These are phyloP conservation scores for Acromyrmex charruanus DNA, from an alignment of 1,140 invertebrate genomes.

Conservation along the genomic window DNA sequence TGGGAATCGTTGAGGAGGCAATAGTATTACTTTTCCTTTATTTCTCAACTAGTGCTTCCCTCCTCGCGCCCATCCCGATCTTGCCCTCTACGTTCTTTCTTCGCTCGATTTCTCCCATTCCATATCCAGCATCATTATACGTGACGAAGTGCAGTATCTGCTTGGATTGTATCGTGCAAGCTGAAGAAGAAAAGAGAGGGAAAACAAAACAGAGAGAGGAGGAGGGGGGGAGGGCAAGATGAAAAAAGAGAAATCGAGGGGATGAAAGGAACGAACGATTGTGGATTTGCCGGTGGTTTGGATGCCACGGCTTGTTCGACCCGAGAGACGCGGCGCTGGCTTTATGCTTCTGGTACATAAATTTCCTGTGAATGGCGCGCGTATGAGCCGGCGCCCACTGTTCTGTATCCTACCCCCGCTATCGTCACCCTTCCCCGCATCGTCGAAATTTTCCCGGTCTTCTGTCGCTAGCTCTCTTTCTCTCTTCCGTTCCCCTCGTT, in stretches of 20 bases:
- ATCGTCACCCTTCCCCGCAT: conserved; percentile 29
- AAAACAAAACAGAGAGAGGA: conserved; percentile 36
- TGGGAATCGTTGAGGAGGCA: conserved; percentile 65
- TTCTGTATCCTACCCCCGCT: conserved; percentile 68
- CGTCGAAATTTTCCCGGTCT: conserved; percentile 66
- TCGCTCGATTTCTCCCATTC: conserved; percentile 51
- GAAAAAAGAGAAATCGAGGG: conserved; percentile 62
- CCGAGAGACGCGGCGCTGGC: conserved; percentile 69
- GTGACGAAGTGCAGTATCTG: conserved; percentile 53
- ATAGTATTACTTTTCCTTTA: conserved; percentile 71
- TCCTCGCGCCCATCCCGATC: neutral
- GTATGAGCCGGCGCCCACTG: conserved; percentile 75
- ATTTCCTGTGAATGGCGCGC: conserved; percentile 79
- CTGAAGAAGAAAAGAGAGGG: conserved; percentile 42
- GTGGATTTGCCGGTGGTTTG: conserved; percentile 77
- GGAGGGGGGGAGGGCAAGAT: neutral
- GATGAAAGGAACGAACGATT: conserved; percentile 69
- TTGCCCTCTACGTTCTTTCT: conserved; percentile 23
- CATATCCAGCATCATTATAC: conserved; percentile 52
- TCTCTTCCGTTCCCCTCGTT: conserved; percentile 35
- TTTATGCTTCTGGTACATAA: conserved; percentile 82
- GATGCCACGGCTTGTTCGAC: conserved; percentile 59
- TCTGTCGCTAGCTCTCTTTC: conserved; percentile 34
- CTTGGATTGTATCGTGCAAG: conserved; percentile 62
- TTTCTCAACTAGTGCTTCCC: conserved; percentile 35